Evolutionary conservation across 2,113 vertebrate species (phyloP).

Genomic region (Gymnarchus niloticus): DNA sequence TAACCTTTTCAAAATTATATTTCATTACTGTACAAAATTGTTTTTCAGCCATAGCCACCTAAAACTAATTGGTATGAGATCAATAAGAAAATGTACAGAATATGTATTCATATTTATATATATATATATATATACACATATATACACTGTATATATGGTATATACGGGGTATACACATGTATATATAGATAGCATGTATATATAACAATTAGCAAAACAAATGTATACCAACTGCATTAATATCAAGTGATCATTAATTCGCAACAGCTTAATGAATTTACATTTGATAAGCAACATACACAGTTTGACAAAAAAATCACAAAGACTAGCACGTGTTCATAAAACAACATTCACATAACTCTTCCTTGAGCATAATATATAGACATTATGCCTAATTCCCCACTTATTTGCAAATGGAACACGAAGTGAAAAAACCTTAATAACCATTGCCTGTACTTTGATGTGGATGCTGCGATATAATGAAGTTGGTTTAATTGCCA

Average conservation of each 20-base stretch:
- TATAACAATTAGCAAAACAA: too few species aligned
- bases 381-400: neutral
- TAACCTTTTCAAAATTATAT: neutral
- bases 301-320: neutral
- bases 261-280: neutral
- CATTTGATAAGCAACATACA: neutral
- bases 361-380: neutral
- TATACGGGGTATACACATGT: neutral
- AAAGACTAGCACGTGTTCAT: neutral
- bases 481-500: neutral
- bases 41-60: neutral
- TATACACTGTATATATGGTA: neutral
- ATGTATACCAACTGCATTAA: too few species aligned
- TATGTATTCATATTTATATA: neutral
- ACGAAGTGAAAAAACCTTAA: neutral
- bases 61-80: neutral
- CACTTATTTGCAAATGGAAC: neutral
- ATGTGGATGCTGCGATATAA: slow-evolving; percentile 1
- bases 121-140: neutral
- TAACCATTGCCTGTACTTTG: neutral
- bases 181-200: too few species aligned
- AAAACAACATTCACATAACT: neutral
- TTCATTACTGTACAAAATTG: neutral
- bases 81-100: neutral
- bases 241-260: neutral